Base-by-base conservation (phyloP, 2,888 invertebrate species). In the Morpho helenor region DNA sequence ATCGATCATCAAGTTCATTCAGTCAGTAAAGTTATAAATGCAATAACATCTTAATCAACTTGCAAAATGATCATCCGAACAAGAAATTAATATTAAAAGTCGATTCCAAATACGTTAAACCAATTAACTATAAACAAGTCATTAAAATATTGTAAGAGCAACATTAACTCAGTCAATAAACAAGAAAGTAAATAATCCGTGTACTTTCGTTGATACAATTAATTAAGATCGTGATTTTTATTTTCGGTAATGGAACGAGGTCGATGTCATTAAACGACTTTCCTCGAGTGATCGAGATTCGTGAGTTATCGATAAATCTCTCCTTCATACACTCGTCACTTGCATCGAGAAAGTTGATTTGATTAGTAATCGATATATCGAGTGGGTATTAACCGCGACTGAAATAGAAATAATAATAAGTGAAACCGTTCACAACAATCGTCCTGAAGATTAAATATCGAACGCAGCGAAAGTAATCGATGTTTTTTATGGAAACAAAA, bases 211-310 rank as follows among this genome's bases (percentile, higher is more conserved):
- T 57, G 56, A 56, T 62, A 56, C 61, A 44, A 63, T 62, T 60
- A 62, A 60, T 56, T 52, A 58, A 52, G 57, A 49, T 49, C 47
- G 39, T 48, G 54, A 49, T 59, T 56, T 58, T 59, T 56, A 57
- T 46, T 16, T 58, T 57, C 49, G 16, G 49, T 49, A 57, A 63
- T 63, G 66, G 67, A 82, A 76, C 71, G 71, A 67, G 78, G 77
- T 67, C 80, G 69, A 65, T 71, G 73, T 76, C 76, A 74, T 80
- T 77, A 77, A 78, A 75, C 69, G 74, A 81, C 82, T 84, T 82
- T 85, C 82, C 74, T 77, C 73, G 67, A 61, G 55, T 62, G 66
- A 61, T 71, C 68, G 66, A 71, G 66, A 72, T 68, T 76, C 76
- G 77, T 77, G 76, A 74, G 71, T 75, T 61, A 59, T 65, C 59